phyloP scores from a whole-genome alignment of 30 jellyfish, hydroid and myxozoan genomes.

The Aurelia coerulea region DNA sequence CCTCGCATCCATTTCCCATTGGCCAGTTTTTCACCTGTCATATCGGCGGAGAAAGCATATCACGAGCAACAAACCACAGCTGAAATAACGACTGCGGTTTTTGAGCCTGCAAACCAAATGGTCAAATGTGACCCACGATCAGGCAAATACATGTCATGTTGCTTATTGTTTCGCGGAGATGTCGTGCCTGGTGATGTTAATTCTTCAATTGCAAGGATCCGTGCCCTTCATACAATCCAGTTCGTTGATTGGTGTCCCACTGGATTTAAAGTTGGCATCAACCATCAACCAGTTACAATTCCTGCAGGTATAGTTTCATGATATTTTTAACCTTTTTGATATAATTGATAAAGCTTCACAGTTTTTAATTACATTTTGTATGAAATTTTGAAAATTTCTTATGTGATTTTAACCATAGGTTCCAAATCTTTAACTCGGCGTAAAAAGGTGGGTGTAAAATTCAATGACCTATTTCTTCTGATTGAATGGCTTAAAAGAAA shows the following conservation, averaged over 20 bases:
- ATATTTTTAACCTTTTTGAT: no score
- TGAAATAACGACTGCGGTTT: constrained; percentile 83
- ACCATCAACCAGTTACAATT: constrained; percentile 80
- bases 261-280: constrained; percentile 90
- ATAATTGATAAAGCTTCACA: no score
- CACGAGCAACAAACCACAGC: constrained; percentile 79
- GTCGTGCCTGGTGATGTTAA: constrained; percentile 96
- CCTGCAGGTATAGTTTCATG: constrained; percentile 66
- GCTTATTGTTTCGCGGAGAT: constrained; percentile 93
- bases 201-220: constrained; percentile 84
- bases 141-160: constrained; percentile 98
- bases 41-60: constrained; percentile 87
- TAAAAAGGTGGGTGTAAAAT: no score
- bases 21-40: constrained; percentile 96
- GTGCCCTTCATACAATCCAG: constrained; percentile 71
- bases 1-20: constrained; percentile 97
- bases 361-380: no score
- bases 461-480: no score
- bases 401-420: no score
- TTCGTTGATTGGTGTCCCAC: constrained; percentile 97
- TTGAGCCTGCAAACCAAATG: constrained; percentile 90
- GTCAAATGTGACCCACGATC: constrained; percentile 90
- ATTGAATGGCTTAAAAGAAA: no score
- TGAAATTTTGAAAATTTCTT: no score
- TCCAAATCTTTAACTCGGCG: no score